Evolutionary conservation across 2,113 vertebrate genomes (phyloP).

Genomic region (Thalassarche chlororhynchos): DNA sequence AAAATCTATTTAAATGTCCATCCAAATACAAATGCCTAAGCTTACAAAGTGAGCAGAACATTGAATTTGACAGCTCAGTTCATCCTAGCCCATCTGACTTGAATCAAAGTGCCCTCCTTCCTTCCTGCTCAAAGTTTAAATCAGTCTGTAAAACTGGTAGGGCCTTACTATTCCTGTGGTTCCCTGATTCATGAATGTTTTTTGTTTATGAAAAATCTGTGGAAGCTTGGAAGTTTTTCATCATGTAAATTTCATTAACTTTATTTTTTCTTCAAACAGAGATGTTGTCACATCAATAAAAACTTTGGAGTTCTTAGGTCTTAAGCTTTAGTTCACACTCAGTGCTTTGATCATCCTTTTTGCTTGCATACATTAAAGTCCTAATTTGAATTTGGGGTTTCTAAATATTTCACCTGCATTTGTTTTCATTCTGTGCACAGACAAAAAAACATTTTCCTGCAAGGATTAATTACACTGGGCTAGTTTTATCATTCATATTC

Average conservation of each 20-base stretch:
- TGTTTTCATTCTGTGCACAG: background rate
- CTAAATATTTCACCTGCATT: background rate
- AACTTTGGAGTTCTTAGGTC: constrained; percentile 26
- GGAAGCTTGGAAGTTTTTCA: constrained; percentile 33
- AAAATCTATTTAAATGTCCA: background rate
- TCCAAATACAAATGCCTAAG: background rate
- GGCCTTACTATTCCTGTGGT: constrained; percentile 41
- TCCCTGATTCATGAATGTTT: constrained; percentile 67
- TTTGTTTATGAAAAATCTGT: constrained; percentile 59
- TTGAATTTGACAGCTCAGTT: background rate
- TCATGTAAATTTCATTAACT: constrained; percentile 35
- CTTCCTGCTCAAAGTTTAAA: background rate
- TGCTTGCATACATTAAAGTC: background rate
- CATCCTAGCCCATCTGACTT: background rate
- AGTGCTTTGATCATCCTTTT: background rate
- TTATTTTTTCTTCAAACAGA: constrained; percentile 53
- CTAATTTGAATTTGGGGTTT: background rate
- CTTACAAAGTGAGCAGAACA: background rate
- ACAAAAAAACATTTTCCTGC: background rate
- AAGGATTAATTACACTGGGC: background rate
- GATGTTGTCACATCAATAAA: constrained; percentile 59
- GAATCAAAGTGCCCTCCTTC: background rate
- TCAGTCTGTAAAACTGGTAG: background rate
- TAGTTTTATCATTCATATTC: background rate
- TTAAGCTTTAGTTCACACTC: background rate